Base-by-base conservation (phyloP, 2,797 vertebrate species). In the Phylloscopus collybita region DNA sequence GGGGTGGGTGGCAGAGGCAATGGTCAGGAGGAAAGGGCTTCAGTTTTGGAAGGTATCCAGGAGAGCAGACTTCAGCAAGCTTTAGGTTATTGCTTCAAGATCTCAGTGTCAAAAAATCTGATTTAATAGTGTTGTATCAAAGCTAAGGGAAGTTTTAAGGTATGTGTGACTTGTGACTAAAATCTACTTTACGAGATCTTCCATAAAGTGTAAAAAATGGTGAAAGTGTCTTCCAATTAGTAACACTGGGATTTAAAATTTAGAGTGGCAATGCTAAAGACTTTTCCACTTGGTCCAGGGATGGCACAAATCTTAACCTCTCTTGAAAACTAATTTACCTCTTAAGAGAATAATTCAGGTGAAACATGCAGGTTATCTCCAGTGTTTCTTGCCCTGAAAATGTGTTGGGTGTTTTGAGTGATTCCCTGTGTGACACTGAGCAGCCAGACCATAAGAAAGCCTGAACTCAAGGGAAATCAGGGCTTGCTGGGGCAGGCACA, bases 361-460 rank as follows among this genome's bases (percentile, higher is more conserved):
- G 29, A 38, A 72, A 45, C 11, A 18, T 6, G 6, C 0, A 14
- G 13, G 26, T 53, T 45, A 3, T 6, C 6, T 51, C 13, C 4
- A 9, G 30, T 17, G 8, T 59, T 80, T 57, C 8, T 45, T 73
- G 23, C 13, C 1, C 1, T 20, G 44, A 32, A 10, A 44, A 22
- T 0, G 0, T 26, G 0, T 1, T 32, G 26, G 34, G 16, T 73
- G 47, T 34, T 83, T 1, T 11, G 51, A 53, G 26, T 16, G 0
- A 0, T 61, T 67, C 6, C 6, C 11, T 53, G 40, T 0, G 0
- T 40, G n/a, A 8, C 15, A 1, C 16, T 3, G 22, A 21, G 21
- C 2, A 16, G n/a, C 19, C 45, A 11, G 32, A 8, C 15, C 1
- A 0, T 25, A 22, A 56, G 34, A 23, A 64, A 27, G 6, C 36